These are phyloP conservation scores for Dynastes hyllus DNA, from an alignment of 2,888 invertebrate species.

Conservation along the genomic window DNA sequence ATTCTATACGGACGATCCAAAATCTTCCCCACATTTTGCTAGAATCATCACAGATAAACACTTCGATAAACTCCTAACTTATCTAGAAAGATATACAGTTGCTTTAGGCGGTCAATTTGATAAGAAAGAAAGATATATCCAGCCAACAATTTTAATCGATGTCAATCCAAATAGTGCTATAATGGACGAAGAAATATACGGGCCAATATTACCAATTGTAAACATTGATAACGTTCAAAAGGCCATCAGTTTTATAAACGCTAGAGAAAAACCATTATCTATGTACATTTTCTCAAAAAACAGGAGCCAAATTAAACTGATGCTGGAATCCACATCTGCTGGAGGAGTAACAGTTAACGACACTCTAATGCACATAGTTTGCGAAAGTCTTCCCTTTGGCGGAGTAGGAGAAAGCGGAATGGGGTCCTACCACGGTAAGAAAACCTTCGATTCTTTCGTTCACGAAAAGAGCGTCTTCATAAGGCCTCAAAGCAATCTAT, in stretches of 20 bases:
- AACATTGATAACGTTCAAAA: constrained; percentile 89
- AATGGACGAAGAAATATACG: constrained; percentile 96
- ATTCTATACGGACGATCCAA: constrained; percentile 89
- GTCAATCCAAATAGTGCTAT: constrained; percentile 83
- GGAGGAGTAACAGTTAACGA: constrained; percentile 92
- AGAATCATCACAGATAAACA: constrained; percentile 91
- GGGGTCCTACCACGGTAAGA: constrained; percentile 94
- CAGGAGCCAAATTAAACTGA: constrained; percentile 74
- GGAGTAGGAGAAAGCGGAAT: constrained; percentile 97
- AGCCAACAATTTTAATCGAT: constrained; percentile 87
- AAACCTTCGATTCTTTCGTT: constrained; percentile 93
- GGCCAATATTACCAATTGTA: constrained; percentile 93
- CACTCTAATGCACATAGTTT: constrained; percentile 86
- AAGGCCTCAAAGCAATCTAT: constrained; percentile 80
- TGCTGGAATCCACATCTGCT: constrained; percentile 83
- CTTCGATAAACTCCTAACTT: constrained; percentile 80
- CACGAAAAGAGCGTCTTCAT: constrained; percentile 90
- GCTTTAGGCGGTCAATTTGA: constrained; percentile 88
- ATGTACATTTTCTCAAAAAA: constrained; percentile 88
- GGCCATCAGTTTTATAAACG: constrained; percentile 92
- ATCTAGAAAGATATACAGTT: constrained; percentile 81
- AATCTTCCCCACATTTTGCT: constrained; percentile 84
- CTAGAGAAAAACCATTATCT: constrained; percentile 91
- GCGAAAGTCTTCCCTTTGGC: constrained; percentile 97
- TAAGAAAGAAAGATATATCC: constrained; percentile 80